phyloP scores from a whole-genome alignment of 2,888 invertebrate genomes.

The Microchrysa polita region DNA sequence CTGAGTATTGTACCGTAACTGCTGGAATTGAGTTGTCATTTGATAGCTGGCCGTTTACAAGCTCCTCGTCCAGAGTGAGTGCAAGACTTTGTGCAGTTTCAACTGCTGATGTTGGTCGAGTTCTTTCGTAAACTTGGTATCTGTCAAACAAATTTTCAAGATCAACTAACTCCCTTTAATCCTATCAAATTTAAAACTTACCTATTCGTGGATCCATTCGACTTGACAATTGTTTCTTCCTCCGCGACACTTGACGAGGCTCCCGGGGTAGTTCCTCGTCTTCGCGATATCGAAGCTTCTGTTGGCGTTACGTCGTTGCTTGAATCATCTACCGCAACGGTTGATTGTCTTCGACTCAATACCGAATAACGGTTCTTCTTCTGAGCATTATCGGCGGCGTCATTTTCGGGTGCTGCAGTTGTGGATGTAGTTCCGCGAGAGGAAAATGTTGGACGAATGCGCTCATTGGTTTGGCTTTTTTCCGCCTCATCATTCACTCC shows the following conservation, averaged over 20 bases:
- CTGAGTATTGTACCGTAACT: constrained; percentile 61
- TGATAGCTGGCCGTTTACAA: constrained; percentile 51
- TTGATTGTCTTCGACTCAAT: constrained; percentile 21
- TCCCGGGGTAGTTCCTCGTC: not conserved
- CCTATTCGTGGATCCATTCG: constrained; percentile 27
- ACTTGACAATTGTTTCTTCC: constrained; percentile 14
- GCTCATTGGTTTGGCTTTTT: not conserved
- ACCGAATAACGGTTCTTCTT: constrained; percentile 35
- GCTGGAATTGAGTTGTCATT: constrained; percentile 52
- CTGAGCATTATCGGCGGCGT: constrained; percentile 18
- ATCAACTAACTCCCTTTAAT: no score
- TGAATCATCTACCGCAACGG: not conserved
- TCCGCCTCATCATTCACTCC: constrained; percentile 13
- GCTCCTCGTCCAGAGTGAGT: constrained; percentile 43
- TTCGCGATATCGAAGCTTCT: not conserved
- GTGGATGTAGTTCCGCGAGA: constrained; percentile 20
- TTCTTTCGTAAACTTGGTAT: constrained; percentile 60
- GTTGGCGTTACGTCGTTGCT: not conserved
- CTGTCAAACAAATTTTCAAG: constrained; percentile 52
- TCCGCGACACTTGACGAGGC: constrained; percentile 10
- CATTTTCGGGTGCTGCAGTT: not conserved
- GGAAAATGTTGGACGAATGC: constrained; percentile 1
- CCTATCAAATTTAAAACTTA: constrained; percentile 12
- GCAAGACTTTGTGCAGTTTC: constrained; percentile 51
- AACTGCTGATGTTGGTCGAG: constrained; percentile 52